These are phyloP conservation scores for Chionomys nivalis DNA, from an alignment of 2,113 vertebrate species.

Conservation along the genomic window DNA sequence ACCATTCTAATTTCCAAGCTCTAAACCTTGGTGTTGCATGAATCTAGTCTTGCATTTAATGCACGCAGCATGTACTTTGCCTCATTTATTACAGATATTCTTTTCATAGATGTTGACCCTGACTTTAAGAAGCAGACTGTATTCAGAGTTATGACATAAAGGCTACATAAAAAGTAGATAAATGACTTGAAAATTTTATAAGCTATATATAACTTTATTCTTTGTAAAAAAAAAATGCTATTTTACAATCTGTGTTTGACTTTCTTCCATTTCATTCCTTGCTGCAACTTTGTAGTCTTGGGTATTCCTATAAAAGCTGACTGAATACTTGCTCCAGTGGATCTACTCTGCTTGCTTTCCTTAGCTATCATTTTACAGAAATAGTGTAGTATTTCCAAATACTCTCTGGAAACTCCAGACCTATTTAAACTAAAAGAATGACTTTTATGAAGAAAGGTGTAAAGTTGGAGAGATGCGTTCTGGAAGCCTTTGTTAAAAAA, in stretches of 20 bases:
- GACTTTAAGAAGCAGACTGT: slow-evolving; percentile 4
- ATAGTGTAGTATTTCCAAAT: not conserved
- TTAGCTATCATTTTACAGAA: not conserved
- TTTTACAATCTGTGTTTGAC: not conserved
- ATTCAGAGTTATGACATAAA: not conserved
- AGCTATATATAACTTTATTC: not conserved
- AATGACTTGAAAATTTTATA: not conserved
- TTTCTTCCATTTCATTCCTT: not conserved
- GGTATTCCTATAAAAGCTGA: not conserved
- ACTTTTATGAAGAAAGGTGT: not conserved
- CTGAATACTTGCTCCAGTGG: not conserved
- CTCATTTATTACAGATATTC: not conserved
- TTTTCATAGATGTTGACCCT: not conserved
- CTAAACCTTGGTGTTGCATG: not conserved
- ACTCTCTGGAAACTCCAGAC: not conserved
- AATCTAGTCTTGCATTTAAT: not conserved
- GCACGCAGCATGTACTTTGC: not conserved
- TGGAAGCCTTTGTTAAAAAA: not conserved
- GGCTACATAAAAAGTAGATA: not conserved
- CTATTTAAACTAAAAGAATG: not conserved
- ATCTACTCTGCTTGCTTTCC: not conserved
- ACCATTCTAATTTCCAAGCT: not conserved
- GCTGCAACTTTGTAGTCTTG: not conserved
- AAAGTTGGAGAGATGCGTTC: not conserved
- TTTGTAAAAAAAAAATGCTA: not conserved